Evolutionary conservation across 2,797 vertebrate species (phyloP).

Genomic region (Coregonus suidteri): DNA sequence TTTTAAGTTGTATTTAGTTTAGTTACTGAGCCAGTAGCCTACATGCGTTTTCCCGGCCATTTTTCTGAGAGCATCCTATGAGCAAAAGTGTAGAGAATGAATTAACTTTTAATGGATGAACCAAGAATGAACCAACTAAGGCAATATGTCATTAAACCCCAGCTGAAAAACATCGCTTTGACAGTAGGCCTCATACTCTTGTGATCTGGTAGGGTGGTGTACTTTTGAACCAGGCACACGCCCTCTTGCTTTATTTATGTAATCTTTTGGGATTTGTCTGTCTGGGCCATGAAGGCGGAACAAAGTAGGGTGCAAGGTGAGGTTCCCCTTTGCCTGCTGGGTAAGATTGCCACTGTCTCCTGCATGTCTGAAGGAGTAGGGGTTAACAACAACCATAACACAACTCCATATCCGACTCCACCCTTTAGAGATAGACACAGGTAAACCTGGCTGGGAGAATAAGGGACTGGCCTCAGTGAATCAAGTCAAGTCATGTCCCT

Average conservation of each 20-base stretch:
- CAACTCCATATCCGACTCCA: neutral
- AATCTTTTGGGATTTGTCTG: constrained; percentile 33
- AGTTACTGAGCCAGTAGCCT: neutral
- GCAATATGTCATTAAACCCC: neutral
- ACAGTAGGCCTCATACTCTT: neutral
- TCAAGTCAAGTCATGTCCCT: neutral
- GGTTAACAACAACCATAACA: neutral
- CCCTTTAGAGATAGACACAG: neutral
- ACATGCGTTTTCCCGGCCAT: neutral
- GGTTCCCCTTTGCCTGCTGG: neutral
- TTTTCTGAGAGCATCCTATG: neutral
- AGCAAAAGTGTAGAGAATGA: neutral
- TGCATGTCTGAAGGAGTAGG: constrained; percentile 8
- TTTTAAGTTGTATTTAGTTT: neutral
- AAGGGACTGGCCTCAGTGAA: neutral
- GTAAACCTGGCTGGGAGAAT: neutral
- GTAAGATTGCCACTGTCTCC: neutral
- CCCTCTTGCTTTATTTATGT: constrained; percentile 21
- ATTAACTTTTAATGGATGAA: neutral
- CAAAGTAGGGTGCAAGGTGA: neutral
- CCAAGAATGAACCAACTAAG: neutral
- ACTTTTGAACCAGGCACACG: constrained; percentile 10
- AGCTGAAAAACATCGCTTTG: neutral
- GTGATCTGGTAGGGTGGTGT: constrained; percentile 9
- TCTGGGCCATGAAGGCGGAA: constrained; percentile 10